These are phyloP conservation scores for Ifrita kowaldi DNA, from an alignment of 2,113 vertebrate species.

Conservation along the genomic window DNA sequence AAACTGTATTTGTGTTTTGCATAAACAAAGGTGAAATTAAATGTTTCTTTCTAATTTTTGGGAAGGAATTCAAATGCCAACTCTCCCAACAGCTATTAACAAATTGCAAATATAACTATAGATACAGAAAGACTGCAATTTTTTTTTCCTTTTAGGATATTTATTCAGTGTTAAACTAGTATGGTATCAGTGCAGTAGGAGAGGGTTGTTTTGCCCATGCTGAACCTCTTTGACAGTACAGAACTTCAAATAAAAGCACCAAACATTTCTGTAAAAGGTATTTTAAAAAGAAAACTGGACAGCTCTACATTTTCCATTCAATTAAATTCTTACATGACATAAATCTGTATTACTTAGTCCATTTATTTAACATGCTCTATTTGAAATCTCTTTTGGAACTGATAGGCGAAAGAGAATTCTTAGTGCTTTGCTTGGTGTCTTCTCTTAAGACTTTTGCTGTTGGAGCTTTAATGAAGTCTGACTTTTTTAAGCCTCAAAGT, in stretches of 20 bases:
- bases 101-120: not conserved
- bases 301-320: not conserved
- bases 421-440: not conserved
- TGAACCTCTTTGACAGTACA: not conserved
- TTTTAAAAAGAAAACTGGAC: not conserved
- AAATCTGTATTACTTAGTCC: not conserved
- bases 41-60: not conserved
- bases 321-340: not conserved
- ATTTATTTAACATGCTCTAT: not conserved
- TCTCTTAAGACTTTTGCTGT: not conserved
- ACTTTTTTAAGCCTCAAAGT: not conserved
- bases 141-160: not conserved
- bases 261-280: not conserved
- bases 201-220: not conserved
- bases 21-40: not conserved
- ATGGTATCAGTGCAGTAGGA: accelerated
- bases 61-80: not conserved
- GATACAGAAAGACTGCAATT: not conserved
- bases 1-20: not conserved
- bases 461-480: not conserved
- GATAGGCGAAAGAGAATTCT: not conserved
- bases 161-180: not conserved
- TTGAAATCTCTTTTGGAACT: not conserved
- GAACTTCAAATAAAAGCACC: not conserved
- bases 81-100: not conserved